Base-by-base conservation (phyloP, 1,140 invertebrate genomes). In the Meloidogyne chitwoodi region DNA sequence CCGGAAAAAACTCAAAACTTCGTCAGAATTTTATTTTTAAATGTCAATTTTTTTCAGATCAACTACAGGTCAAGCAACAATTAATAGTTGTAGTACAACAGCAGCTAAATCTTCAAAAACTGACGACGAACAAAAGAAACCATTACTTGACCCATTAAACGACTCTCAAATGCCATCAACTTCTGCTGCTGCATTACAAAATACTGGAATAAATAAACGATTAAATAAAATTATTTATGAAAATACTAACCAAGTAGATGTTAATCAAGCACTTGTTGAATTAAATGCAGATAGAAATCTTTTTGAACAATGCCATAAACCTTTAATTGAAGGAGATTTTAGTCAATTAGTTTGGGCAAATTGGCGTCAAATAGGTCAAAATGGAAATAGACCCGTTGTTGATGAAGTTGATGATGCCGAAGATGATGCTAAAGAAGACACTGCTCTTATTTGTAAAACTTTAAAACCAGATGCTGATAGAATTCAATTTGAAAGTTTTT, bases 361-460 rank as follows among this genome's bases (percentile, higher is more conserved):
- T 74, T 86, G 84, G 84, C 76, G 85, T n/a, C 83, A 85, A 75
- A 74, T 78, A 22, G 82, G 82, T 6, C 27, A 76, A 14, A 38
- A 65, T 3, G 83, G 76, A 56, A 69, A 77, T 48, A 48, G 24
- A 61, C 48, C 48, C 10, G 61, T 68, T 61, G 71, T 73, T 61
- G 71, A 73, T 64, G 83, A 85, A 56, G 80, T 86, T 61, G 84
- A 86, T 70, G 84, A 86, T 48, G 84, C 86, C 31, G 84, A 87
- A 66, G 71, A 79, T 78, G 78, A 81, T 67, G 78, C 75, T 31
- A 69, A 73, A 73, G 83, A 83, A 70, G 76, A 83, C 48, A 79
- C 78, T 26, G 71, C 81, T 26, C 26, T 84, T 1, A 79, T 84
- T 24, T 82, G 82, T 44, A 84, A 84, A 66, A 84, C 84, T 16